Base-by-base conservation (phyloP, 1,140 invertebrate species). In the Chionoecetes opilio region DNA sequence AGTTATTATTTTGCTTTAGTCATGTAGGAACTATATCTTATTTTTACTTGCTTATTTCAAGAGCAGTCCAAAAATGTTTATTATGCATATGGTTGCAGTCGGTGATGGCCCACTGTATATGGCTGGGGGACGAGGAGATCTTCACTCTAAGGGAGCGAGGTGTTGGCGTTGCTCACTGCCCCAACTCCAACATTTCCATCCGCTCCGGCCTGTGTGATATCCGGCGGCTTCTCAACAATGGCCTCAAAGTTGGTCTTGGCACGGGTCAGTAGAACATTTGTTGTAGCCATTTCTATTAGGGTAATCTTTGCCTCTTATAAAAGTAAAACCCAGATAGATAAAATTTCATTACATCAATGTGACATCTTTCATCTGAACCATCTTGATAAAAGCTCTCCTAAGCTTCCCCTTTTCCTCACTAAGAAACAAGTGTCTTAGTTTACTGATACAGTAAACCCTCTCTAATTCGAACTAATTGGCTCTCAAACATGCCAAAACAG, bases 171-270 rank as follows among this genome's bases (percentile, higher is more conserved):
- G 98, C 98, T 3, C 99, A 99, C 97, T 99, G 99, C 97, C 98
- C 99, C 0, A 98, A 98, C 82, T 99, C 99, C 9, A 99, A 99
- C 97, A 98, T 98, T 9, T 98, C 98, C 96, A 97, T 99, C n/a
- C 97, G 97, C 96, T 99, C 99, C 94, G 99, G 99, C 0, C 96
- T 99, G 0, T 99, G 99, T 96, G 98, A 99, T 96, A 98, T 99
- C 0, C 97, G 97, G 93, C 97, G 97, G 93, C 96, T 99, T 3
- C 96, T 98, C 63, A 96, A 98, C 31, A 97, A 97, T 86, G 98
- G 98, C 0, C 96, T 99, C 6, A 98, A 98, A 96, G 97, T 99
- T 91, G 99, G 98, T 32, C 97, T 99, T 35, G 99, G 99, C 96
- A 99, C 98, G 97, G 98, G 98, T 99, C 97, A 94, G 95, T 93